phyloP scores from a whole-genome alignment of 2,113 vertebrate genomes.

The Tragelaphus scriptus region DNA sequence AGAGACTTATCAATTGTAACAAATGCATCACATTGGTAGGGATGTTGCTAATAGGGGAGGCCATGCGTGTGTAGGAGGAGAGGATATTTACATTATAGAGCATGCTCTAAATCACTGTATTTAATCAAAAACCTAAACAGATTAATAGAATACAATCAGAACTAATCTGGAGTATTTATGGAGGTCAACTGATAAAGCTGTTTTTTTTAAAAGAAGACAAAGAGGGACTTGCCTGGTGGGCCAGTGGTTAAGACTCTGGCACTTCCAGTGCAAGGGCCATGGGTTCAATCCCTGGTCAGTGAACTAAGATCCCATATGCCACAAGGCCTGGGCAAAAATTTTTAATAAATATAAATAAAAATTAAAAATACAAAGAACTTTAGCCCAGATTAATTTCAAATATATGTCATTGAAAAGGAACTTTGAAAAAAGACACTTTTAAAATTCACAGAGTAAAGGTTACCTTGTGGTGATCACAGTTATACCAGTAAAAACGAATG shows the following conservation, averaged over 20 bases:
- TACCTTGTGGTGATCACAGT: not conserved
- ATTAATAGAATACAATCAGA: not conserved
- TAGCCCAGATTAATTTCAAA: not conserved
- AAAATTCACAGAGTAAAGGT: not conserved
- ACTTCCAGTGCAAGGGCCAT: not conserved
- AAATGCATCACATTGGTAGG: not conserved
- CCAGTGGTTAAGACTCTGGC: not conserved
- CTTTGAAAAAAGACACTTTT: not conserved
- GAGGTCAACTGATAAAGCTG: not conserved
- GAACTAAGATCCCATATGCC: not conserved
- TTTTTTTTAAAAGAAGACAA: not conserved
- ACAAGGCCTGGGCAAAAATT: not conserved
- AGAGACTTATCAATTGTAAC: not conserved
- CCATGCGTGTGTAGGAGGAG: not conserved
- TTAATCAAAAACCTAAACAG: not conserved
- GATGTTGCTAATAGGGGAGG: not conserved
- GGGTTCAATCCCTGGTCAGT: not conserved
- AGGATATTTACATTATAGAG: not conserved
- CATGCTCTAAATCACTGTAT: not conserved
- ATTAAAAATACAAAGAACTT: not conserved
- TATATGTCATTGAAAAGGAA: not conserved
- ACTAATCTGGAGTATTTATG: not conserved
- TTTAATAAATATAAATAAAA: not conserved
- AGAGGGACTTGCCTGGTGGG: not conserved
- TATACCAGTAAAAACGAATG: not conserved